Evolutionary conservation across 2,113 vertebrate genomes (phyloP), one percentile per base, ranked within the genome.

Genomic region (Nipponia nippon): DNA sequence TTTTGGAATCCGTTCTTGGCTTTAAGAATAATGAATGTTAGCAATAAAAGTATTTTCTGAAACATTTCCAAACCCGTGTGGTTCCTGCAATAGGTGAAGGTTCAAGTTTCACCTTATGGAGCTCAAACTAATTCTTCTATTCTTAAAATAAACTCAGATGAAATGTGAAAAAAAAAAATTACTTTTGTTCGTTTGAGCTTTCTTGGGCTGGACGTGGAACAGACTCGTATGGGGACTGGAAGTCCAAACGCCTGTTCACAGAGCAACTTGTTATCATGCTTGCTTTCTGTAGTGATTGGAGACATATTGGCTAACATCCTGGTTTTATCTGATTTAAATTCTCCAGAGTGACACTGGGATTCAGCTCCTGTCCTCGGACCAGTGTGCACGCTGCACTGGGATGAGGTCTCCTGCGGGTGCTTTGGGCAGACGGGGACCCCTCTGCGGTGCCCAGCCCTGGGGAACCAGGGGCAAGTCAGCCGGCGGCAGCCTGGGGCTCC

Each of bases 21-120:
- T 95, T 88, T 87, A 82, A 81, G 59, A 97, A 72, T 50, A 93
- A 63, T 38, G 50, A 58, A 76, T 80, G 46, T 62, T 69, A 76
- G 84, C 71, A 94, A 69, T 46, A 81, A 62, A 96, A 83, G 65
- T 50, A 34, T 90, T 90, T 94, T 82, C 83, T 96, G 95, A 87
- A 94, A 58, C 0, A 1, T 50, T 96, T 96, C 96, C 95, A 94
- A 90, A 91, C 38, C 46, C 4, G 2, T 70, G 79, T 65, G 59
- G 79, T 85, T 96, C 63, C 79, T 94, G 83, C 50, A 83, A 81
- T 87, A 91, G 53, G 67, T 89, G 73, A 93, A 89, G 67, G 56
- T 89, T 96, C 87, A 69, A 18, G 61, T 94, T 96, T 94, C 94
- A 87, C 44, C 55, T 83, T 77, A 72, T 6, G 49, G 70, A 88